Evolutionary conservation across 2,888 invertebrate genomes (phyloP), one percentile per base, ranked within the genome.

Genomic region (Drosophila flavopinicola): DNA sequence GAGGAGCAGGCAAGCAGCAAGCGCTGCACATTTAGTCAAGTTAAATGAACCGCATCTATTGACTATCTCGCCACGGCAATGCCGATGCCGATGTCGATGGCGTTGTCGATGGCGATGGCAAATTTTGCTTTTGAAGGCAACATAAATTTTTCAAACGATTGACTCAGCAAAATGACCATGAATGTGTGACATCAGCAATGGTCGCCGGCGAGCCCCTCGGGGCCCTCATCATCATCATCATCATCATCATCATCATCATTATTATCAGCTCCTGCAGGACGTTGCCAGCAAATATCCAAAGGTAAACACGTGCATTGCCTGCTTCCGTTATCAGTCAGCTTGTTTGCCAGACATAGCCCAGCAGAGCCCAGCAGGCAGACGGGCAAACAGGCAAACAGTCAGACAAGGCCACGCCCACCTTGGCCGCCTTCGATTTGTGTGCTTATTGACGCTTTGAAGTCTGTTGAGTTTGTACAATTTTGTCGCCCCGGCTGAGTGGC

Each of bases 101-200:
- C n/a, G n/a, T n/a, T n/a, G n/a, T n/a, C n/a, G n/a, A n/a, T 41
- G 70, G n/a, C 71, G 27, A 41, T 72, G 68, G 84, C 75, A 82
- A 80, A 83, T 80, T 80, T 80, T 78, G 83, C 80, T 83, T 80
- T 80, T 83, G 83, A 84, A 83, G 82, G 85, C 83, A 83, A 82
- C 83, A 83, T 84, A 83, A 84, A 83, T 83, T 83, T 83, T 83
- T 83, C 83, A 83, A 83, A 79, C 83, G 83, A 83, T 83, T 83
- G 85, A 83, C 83, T 83, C 84, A 83, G 83, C 83, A 83, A 83
- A 83, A 84, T 83, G 83, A 84, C 83, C 83, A 83, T 83, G 84
- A 83, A 80, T 83, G 83, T 83, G 80, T 80, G 80, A 82, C 80
- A 82, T 83, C 84, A 82, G 80, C 84, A 83, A 42, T 74, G 74